A percentile compares a stretch with the other conserved stretches of the same genome.
Conservation (phyloP, 2,888 invertebrate species). For the Tachina fera region DNA sequence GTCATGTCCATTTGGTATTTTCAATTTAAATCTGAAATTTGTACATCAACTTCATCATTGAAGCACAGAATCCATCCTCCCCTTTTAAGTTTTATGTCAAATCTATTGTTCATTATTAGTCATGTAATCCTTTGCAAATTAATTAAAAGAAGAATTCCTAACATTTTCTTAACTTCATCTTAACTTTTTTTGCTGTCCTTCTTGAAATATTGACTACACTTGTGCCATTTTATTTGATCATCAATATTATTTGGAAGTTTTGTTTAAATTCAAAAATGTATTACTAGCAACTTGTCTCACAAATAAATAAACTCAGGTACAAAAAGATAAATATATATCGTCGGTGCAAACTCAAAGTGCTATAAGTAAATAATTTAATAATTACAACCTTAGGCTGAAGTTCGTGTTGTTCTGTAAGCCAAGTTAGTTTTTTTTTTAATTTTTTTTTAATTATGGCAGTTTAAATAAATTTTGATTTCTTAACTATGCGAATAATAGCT, state of each 20-base stretch:
- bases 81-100: constrained; percentile 63
- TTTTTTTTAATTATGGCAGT: too few species aligned
- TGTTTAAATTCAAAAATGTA: constrained; percentile 36
- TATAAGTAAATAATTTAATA: too few species aligned
- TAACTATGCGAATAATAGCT: too few species aligned
- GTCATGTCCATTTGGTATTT: neutral
- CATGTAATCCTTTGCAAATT: constrained; percentile 67
- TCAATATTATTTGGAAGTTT: constrained; percentile 51
- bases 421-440: too few species aligned
- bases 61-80: constrained; percentile 33
- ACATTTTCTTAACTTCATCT: constrained; percentile 25
- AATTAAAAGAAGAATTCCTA: constrained; percentile 56
- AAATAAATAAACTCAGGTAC: neutral
- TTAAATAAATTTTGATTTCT: too few species aligned
- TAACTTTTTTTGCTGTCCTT: neutral
- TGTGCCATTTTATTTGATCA: constrained; percentile 43
- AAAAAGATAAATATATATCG: neutral
- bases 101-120: constrained; percentile 64
- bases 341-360: too few species aligned
- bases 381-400: too few species aligned
- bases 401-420: too few species aligned
- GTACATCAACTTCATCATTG: constrained; percentile 6
- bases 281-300: constrained; percentile 28
- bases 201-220: constrained; percentile 23
- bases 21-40: constrained; percentile 1